These are phyloP conservation scores for Hydrochoerus hydrochaeris DNA, from an alignment of 2,113 vertebrate species.

Conservation along the genomic window DNA sequence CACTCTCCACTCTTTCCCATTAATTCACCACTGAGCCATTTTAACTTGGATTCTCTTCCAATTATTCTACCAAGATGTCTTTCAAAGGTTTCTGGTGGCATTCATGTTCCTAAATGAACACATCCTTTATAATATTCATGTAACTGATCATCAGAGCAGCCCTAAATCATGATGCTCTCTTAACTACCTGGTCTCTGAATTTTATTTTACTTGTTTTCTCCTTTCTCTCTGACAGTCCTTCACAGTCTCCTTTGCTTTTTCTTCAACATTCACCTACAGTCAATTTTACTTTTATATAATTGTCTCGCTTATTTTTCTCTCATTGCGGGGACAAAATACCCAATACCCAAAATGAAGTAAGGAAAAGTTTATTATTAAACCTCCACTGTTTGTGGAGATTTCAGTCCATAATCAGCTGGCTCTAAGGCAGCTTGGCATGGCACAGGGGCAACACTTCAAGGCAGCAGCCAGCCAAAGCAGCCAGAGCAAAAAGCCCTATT, in stretches of 20 bases:
- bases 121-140: background rate
- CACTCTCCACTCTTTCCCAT: background rate
- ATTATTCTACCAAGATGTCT: background rate
- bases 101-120: background rate
- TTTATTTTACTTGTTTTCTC: background rate
- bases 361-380: too few species aligned
- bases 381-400: too few species aligned
- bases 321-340: too few species aligned
- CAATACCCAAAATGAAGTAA: too few species aligned
- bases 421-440: too few species aligned
- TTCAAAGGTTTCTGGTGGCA: background rate
- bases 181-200: background rate
- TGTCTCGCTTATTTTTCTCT: too few species aligned
- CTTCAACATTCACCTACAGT: background rate
- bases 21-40: background rate
- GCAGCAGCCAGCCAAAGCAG: too few species aligned
- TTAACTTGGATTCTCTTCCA: background rate
- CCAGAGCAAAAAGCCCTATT: too few species aligned
- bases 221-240: background rate
- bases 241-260: background rate
- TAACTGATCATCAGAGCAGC: background rate
- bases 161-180: background rate
- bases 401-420: too few species aligned
- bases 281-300: background rate
- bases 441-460: too few species aligned